Conservation (phyloP, 2,888 invertebrate genomes). For the Trilocha varians region DNA sequence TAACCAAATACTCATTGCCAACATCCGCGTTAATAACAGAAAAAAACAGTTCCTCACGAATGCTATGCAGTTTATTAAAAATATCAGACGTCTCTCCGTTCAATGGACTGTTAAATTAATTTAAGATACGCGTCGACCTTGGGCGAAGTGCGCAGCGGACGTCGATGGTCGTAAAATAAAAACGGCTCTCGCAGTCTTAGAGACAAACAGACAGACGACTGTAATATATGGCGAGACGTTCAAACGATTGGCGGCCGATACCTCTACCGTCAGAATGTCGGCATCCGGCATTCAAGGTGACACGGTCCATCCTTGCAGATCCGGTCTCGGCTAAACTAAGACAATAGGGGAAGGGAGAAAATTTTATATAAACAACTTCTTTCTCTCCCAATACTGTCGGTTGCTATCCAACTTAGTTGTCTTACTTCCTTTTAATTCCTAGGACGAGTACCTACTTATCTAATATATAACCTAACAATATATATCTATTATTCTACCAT, state of each 20-base stretch:
- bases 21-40: neutral
- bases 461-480: too few relatives aligned
- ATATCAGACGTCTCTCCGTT: conserved; percentile 23
- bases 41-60: too few relatives aligned
- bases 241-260: conserved; percentile 68
- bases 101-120: conserved; percentile 29
- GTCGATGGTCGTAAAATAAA: conserved; percentile 65
- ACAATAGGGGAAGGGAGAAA: too few relatives aligned
- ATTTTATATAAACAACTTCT: too few relatives aligned
- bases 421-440: too few relatives aligned
- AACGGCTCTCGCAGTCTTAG: conserved; percentile 48
- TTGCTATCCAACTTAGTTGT: too few relatives aligned
- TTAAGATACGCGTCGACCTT: conserved; percentile 51
- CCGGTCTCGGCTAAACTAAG: conserved; percentile 37
- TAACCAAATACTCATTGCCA: neutral
- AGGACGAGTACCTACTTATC: too few relatives aligned
- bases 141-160: conserved; percentile 55
- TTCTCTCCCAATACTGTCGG: too few relatives aligned
- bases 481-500: too few relatives aligned
- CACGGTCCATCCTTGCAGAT: conserved; percentile 62
- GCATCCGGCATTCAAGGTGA: conserved; percentile 71
- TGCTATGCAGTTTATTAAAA: neutral
- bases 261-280: conserved; percentile 52
- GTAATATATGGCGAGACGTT: conserved; percentile 60
- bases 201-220: conserved; percentile 55